Percentiles rank a stretch among this genome's conserved stretches.
Conservation (phyloP, 2,888 invertebrate species). For the Smittia aterrima region DNA sequence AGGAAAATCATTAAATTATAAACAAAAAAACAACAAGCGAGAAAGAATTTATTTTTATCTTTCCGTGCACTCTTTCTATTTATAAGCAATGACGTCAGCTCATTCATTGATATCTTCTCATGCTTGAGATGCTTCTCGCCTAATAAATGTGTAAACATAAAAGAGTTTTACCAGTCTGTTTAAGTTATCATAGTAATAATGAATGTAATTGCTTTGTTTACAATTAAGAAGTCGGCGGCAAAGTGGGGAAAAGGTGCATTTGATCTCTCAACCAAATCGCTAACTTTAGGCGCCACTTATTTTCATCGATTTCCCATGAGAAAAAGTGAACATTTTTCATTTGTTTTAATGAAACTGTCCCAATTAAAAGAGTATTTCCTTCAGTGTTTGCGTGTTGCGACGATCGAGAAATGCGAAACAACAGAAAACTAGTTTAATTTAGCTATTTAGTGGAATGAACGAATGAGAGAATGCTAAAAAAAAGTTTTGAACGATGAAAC, state of each 20-base stretch:
- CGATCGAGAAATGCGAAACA: not conserved
- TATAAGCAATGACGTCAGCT: not conserved
- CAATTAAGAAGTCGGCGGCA: slow-evolving; percentile 27
- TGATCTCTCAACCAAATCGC: slow-evolving; percentile 14
- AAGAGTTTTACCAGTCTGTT: slow-evolving; percentile 36
- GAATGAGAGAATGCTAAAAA: not conserved
- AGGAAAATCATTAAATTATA: not conserved
- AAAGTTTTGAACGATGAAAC: slow-evolving; percentile 1
- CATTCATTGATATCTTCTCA: not conserved
- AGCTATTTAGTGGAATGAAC: not conserved
- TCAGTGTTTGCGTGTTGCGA: not conserved
- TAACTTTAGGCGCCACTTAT: slow-evolving; percentile 26
- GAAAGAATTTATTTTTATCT: not conserved
- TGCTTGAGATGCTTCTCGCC: slow-evolving; percentile 20
- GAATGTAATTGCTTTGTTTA: slow-evolving; percentile 31
- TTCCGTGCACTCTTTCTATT: not conserved
- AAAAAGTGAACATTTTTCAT: not conserved
- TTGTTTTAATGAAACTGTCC: not conserved
- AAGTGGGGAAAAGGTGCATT: slow-evolving; percentile 28
- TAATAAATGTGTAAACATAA: slow-evolving; percentile 39
- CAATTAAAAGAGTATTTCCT: not conserved
- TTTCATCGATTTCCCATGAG: not conserved
- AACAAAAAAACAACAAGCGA: not conserved
- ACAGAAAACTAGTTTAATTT: not conserved
- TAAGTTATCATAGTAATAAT: slow-evolving; percentile 38